Base-by-base conservation (phyloP, 2,888 invertebrate species). In the Epistrophella euchroma region DNA sequence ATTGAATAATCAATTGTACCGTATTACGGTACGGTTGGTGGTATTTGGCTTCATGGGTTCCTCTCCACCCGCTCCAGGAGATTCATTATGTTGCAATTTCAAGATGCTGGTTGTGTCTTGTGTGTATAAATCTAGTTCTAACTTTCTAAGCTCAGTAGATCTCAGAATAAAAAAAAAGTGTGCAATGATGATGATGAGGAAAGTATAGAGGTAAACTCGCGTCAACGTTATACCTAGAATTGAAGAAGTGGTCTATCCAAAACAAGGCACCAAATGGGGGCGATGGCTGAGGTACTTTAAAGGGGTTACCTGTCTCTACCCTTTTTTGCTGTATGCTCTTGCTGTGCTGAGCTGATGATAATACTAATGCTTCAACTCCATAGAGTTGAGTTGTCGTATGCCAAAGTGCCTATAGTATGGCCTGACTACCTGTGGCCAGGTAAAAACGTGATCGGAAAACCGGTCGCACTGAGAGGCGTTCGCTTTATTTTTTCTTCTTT, bases 391-490 rank as follows among this genome's bases (percentile, higher is more conserved):
- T 73, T 81, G 86, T 82, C 76, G 85, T 85, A 76, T 80, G 80
- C 85, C 84, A 82, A 74, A 22, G 43, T 64, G 64, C 73, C 77
- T 83, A n/a, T n/a, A n/a, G n/a, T n/a, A n/a, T n/a, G n/a, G n/a
- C n/a, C n/a, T n/a, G n/a, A n/a, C n/a, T n/a, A 78, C 86, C 86
- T 86, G 86, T 78, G 74, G 71, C 73, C 85, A 81, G 73, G 75
- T 77, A 86, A 81, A 77, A 81, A 77, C 43, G 73, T 81, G 74
- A 74, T 86, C 73, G 25, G 45, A 66, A 86, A 86, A 86, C 86
- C 86, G 81, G 86, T 86, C 81, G 66, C 58, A 58, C 66, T 78
- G 56, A 80, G 77, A 82, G 73, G 74, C 77, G 81, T 81, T 81
- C 50, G 77, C 47, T 71, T 81, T 60, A 70, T 71, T 77, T 80